Evolutionary conservation across 2,113 vertebrate genomes (phyloP), one percentile per base, ranked within the genome.

Genomic region (Cyanistes caeruleus): DNA sequence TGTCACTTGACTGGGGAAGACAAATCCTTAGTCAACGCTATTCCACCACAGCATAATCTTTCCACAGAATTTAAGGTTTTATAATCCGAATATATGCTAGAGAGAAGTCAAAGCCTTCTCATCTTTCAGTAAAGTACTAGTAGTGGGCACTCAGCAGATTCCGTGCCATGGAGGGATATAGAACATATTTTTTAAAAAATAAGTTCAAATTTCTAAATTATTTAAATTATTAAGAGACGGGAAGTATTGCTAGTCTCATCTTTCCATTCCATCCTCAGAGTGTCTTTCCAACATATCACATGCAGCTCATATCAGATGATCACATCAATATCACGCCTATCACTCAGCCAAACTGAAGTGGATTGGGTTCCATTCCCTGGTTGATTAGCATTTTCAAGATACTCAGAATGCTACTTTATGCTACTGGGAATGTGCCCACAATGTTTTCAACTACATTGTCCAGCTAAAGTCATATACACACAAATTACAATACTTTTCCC

Each of bases 291-390:
- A 20, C 2, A 3, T 5, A 68, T 3, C 30, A 65, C 19, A 73
- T 0, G 1, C 1, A 20, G 10, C 14, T 72, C 25, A 0, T 21
- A 75, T 15, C 33, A 82, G 48, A 68, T 27, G 7, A 87, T 25
- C 43, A 67, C 12, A 51, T 15, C 58, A 51, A 4, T n/a, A 84
- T 56, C 67, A 69, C 8, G 62, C 19, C 22, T n/a, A 73, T 23
- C 24, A 73, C 7, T 55, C 1, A 0, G 0, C 7, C 17, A 76
- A 76, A 62, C 17, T 37, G 11, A 69, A 62, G 13, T 31, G 22
- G 15, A 56, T 3, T 35, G 12, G 5, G 13, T 25, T 74, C 39
- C 15, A 39, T 6, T 44, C 31, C 5, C 15, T 69, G 7, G 5
- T 1, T 51, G 23, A 62, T 46, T 5, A 88, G 4, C 28, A 11